Percentiles rank a stretch among this genome's conserved stretches.
Conservation (phyloP, 2,113 vertebrate species). For the pig (Sus scrofa) region T2T-Sscrofa CM000814.6:59269001-59269500, state of each 20-base stretch:
- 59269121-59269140: too few species aligned
- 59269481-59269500: not conserved
- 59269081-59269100: fast-evolving
- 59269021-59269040: not conserved
- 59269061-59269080: not conserved
- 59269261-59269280: not conserved
- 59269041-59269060: too few species aligned
- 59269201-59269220: not conserved
- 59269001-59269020: not conserved
- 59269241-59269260: not conserved
- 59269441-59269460: not conserved
- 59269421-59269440: not conserved
- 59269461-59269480: not conserved
- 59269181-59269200: not conserved
- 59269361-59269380: not conserved
- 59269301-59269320: not conserved
- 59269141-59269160: not conserved
- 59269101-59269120: fast-evolving
- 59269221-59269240: not conserved
- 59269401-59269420: not conserved
- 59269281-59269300: not conserved
- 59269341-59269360: not conserved
- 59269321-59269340: too few species aligned
- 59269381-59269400: not conserved
- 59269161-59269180: not conserved